These are phyloP conservation scores for Drosophila sechellia DNA, from an alignment of 1,140 invertebrate genomes.

Conservation along the genomic window DNA sequence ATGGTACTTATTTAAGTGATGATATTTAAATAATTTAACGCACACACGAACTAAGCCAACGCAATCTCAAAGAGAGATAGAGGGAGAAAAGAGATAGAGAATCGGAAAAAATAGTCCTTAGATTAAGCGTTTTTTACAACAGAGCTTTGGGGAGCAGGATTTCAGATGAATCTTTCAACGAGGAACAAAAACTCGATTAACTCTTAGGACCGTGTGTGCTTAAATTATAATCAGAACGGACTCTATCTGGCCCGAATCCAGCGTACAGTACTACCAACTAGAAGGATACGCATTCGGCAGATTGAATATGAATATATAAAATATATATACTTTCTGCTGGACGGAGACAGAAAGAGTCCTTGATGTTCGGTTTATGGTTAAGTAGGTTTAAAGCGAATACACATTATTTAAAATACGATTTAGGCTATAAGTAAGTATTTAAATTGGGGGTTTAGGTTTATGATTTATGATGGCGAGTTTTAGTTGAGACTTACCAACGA, in stretches of 20 bases:
- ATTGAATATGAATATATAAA: not conserved
- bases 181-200: constrained; percentile 30
- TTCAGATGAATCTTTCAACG: constrained; percentile 23
- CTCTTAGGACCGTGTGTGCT: constrained; percentile 60
- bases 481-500: constrained; percentile 92
- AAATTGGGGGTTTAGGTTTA: constrained; percentile 42
- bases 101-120: not conserved
- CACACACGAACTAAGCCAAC: constrained; percentile 82
- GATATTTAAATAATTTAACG: constrained; percentile 85
- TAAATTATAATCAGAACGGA: constrained; percentile 68
- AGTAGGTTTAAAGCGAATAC: constrained; percentile 63
- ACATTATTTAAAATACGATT: constrained; percentile 69
- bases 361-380: constrained; percentile 44
- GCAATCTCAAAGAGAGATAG: constrained; percentile 18
- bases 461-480: constrained; percentile 65
- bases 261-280: constrained; percentile 5
- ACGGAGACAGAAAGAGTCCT: constrained; percentile 19
- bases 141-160: constrained; percentile 8
- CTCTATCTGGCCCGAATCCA: constrained; percentile 33
- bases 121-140: constrained; percentile 41
- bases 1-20: constrained; percentile 55
- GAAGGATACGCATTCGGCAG: constrained; percentile 8
- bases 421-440: constrained; percentile 45
- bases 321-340: not conserved
- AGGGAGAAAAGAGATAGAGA: constrained; percentile 3